Percentiles rank a stretch among this genome's conserved stretches.
Conservation (phyloP, 2,888 invertebrate genomes). For the Fragum fragum region DNA sequence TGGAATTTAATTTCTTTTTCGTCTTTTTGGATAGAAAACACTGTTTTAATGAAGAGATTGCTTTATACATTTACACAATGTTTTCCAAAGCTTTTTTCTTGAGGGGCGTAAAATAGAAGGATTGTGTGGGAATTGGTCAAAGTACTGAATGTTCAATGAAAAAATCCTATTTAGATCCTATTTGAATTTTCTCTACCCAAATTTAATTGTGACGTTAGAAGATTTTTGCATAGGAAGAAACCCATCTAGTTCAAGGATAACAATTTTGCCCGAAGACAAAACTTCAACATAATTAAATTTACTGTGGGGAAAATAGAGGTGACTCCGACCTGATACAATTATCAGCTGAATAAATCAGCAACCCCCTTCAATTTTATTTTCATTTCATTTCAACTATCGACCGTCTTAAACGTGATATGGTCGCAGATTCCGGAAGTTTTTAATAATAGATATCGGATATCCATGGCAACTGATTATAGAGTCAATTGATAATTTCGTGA, state of each 20-base stretch:
- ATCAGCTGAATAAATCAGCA: conserved; percentile 13
- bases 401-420: conserved; percentile 14
- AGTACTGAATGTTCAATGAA: no score
- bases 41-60: no score
- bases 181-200: no score
- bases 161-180: no score
- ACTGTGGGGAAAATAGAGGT: neutral
- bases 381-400: conserved; percentile 33
- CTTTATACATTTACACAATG: no score
- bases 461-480: conserved; percentile 39
- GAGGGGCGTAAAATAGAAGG: no score
- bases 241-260: neutral
- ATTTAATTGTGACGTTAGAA: no score
- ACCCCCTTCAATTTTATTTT: conserved; percentile 22
- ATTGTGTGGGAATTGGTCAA: no score
- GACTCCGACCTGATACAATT: conserved; percentile 17
- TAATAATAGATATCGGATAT: conserved; percentile 30
- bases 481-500: conserved; percentile 20
- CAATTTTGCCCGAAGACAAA: neutral
- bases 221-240: no score
- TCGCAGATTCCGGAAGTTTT: conserved; percentile 32
- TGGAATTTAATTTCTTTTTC: no score
- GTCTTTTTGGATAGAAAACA: no score
- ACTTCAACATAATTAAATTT: neutral
- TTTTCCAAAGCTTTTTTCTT: no score